Conservation (phyloP, 2,888 invertebrate species). For the Caenorhabditis sp. region DNA sequence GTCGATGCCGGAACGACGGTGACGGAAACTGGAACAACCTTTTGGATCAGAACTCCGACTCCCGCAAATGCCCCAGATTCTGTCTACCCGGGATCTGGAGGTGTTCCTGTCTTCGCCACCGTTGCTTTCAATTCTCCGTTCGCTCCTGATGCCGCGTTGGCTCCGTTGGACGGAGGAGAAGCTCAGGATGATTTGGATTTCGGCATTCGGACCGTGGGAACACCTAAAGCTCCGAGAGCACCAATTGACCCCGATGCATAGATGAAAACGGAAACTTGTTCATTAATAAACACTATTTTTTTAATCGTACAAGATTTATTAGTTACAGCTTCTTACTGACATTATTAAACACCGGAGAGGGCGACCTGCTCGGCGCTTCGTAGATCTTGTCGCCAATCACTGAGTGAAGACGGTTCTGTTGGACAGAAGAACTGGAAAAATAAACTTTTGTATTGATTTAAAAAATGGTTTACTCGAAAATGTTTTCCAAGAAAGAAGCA, state of each 20-base stretch:
- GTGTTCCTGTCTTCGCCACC: neutral
- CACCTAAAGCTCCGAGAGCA: conserved; percentile 34
- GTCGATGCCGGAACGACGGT: too few species aligned
- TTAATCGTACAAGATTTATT: conserved; percentile 23
- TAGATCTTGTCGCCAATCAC: conserved; percentile 44
- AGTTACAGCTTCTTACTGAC: conserved; percentile 30
- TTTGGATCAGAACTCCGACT: conserved; percentile 40
- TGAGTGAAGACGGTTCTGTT: conserved; percentile 38
- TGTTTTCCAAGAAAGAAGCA: conserved; percentile 36
- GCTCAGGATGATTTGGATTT: conserved; percentile 22
- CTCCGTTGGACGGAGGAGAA: neutral
- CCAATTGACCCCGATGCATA: conserved; percentile 36
- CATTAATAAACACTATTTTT: neutral
- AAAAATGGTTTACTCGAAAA: conserved; percentile 25
- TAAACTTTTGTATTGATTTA: neutral
- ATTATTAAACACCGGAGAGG: conserved; percentile 6
- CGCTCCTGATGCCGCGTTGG: conserved; percentile 21
- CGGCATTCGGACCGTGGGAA: conserved; percentile 15
- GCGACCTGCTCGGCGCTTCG: conserved; percentile 31
- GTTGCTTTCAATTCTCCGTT: neutral
- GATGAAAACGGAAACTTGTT: neutral
- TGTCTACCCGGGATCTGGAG: conserved; percentile 1
- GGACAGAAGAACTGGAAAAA: conserved; percentile 27
- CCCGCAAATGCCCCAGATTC: conserved; percentile 12
- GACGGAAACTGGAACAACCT: conserved; percentile 14